Evolutionary conservation across 2,113 vertebrate species (phyloP), one percentile per base, ranked within the genome.

Genomic region (Colossoma macropomum): DNA sequence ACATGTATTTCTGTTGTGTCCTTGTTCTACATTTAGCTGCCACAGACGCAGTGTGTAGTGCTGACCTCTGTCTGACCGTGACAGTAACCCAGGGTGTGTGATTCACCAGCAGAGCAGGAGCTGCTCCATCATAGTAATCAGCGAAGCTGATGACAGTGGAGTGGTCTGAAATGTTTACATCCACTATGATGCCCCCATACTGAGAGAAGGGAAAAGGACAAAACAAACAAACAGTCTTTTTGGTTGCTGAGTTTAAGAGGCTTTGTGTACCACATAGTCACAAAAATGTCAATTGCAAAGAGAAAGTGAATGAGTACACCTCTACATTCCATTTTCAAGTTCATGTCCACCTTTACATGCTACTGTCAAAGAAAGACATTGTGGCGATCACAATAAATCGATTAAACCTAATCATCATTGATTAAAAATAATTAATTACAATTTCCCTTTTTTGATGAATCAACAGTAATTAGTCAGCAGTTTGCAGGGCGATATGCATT

Each of bases 21-120:
- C 2, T 56, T 56, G 3, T 56, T 56, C 54, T 7, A 25, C 17
- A 54, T 32, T 34, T 3, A n/a, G 11, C 11, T 34, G 28, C 8
- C 2, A 62, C 25, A 78, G 60, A 50, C 27, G 25, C 30, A 63
- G 27, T 16, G 34, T 13, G 38, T 15, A 12, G 45, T 73, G 25
- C 90, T 87, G 30, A 93, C 93, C 93, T 93, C 86, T 94, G 94
- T 21, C 2, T 80, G 89, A 96, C 96, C 27, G 85, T 90, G 76
- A 99, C 89, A 15, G 84, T 81, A 0, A 90, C 91, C 91, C 94
- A 94, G 0, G 95, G 91, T 0, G 97, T 97, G 68, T 99, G 96
- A 89, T 99, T 99, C 50, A 99, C 92, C 84, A 99, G 90, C 32
- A 99, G 91, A 3, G 95, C 98, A 1, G 98, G 98, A 52, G 98